Evolutionary conservation across 1,140 invertebrate genomes (phyloP).

Genomic region (Gryon sp.): DNA sequence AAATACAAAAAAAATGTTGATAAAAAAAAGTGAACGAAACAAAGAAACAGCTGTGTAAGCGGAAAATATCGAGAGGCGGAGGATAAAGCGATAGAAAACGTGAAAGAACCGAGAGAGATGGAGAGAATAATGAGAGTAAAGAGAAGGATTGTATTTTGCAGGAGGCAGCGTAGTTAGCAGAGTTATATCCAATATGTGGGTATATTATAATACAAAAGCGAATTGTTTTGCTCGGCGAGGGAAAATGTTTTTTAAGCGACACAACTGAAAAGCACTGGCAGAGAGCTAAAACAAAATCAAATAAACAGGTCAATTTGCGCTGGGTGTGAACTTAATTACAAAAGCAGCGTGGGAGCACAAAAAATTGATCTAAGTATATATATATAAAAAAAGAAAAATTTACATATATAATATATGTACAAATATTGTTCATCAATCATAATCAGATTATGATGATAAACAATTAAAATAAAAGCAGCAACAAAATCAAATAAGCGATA

Average conservation of each 20-base stretch:
- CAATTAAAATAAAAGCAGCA: no score
- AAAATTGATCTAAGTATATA: no score
- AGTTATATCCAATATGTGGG: conserved; percentile 80
- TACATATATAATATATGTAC: no score
- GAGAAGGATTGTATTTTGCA: conserved; percentile 60
- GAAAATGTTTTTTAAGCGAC: conserved; percentile 75
- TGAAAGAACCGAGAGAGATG: conserved; percentile 26
- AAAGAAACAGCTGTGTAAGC: no score
- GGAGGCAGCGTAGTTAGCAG: conserved; percentile 76
- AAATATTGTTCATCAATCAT: conserved; percentile 34
- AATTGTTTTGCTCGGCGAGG: conserved; percentile 70
- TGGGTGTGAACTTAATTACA: conserved; percentile 33
- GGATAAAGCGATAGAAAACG: no score
- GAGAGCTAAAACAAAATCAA: conserved; percentile 76
- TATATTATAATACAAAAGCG: conserved; percentile 74
- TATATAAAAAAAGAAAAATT: no score
- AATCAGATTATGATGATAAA: no score
- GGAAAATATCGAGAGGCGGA: no score
- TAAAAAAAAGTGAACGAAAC: no score
- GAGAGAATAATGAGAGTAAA: conserved; percentile 26
- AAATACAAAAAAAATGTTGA: no score
- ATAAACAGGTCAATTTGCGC: conserved; percentile 65
- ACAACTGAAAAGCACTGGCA: conserved; percentile 76
- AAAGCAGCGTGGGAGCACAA: conserved; percentile 51
- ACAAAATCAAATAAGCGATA: no score